These are phyloP conservation scores for Perca schrenkii DNA, from an alignment of 2,113 vertebrate genomes.

Conservation along the genomic window DNA sequence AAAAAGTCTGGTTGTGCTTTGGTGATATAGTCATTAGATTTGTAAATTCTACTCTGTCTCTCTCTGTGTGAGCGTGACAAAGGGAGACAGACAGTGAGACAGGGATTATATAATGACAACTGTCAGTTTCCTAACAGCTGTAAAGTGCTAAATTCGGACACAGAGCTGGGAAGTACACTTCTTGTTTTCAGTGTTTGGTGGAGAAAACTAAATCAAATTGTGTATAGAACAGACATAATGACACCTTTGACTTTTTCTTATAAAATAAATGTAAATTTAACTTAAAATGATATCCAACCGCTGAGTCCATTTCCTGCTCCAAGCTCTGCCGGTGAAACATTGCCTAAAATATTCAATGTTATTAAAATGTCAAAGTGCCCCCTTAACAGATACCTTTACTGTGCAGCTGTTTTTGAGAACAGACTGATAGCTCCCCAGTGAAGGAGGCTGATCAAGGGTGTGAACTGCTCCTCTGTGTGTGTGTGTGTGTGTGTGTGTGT, in stretches of 20 bases:
- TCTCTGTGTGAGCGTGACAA: conserved; percentile 23
- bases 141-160: conserved; percentile 1
- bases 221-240: neutral
- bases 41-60: conserved; percentile 12
- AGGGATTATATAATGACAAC: conserved; percentile 59
- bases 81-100: conserved; percentile 38
- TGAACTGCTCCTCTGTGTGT: conserved; percentile 27
- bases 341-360: conserved; percentile 38
- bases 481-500: conserved; percentile 24
- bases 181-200: neutral
- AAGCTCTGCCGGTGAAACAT: conserved; percentile 41
- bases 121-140: conserved; percentile 74
- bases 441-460: conserved; percentile 29
- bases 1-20: conserved; percentile 7
- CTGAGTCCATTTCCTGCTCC: conserved; percentile 31
- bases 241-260: neutral
- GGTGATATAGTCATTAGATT: conserved; percentile 21
- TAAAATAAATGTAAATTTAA: neutral
- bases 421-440: conserved; percentile 53
- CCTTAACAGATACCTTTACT: conserved; percentile 57
- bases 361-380: conserved; percentile 58
- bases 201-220: neutral
- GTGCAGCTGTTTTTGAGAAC: conserved; percentile 68
- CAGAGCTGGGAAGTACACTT: neutral
- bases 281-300: neutral